These are phyloP conservation scores for Gymnosoma rotundatum DNA, from an alignment of 2,888 invertebrate genomes.

Conservation along the genomic window DNA sequence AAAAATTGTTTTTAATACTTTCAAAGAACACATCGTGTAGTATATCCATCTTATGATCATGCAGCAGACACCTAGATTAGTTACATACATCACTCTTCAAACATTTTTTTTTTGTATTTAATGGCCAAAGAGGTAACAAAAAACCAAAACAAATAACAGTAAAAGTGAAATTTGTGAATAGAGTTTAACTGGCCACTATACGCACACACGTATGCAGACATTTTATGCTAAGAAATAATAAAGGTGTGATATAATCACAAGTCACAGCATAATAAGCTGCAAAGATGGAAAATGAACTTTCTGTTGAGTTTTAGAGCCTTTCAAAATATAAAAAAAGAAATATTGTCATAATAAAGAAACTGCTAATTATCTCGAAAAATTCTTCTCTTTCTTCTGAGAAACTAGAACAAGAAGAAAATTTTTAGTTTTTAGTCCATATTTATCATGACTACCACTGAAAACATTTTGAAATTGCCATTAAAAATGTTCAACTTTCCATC, in stretches of 20 bases:
- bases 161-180: slow-evolving; percentile 12
- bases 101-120: slow-evolving; percentile 3
- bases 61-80: slow-evolving; percentile 36
- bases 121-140: slow-evolving; percentile 9
- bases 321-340: no score
- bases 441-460: no score
- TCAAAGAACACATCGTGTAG: no score
- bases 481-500: neutral
- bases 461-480: neutral
- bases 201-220: neutral
- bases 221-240: neutral
- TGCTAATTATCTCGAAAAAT: no score
- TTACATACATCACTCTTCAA: neutral
- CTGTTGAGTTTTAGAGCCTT: no score
- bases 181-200: slow-evolving; percentile 47
- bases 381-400: no score
- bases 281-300: neutral
- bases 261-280: neutral
- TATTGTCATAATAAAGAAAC: no score
- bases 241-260: slow-evolving; percentile 65
- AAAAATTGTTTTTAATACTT: no score
- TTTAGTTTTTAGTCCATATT: no score
- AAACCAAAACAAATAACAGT: neutral
- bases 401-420: no score
- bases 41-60: neutral